These are phyloP conservation scores for Acromyrmex charruanus DNA, from an alignment of 1,140 invertebrate species.

Conservation along the genomic window DNA sequence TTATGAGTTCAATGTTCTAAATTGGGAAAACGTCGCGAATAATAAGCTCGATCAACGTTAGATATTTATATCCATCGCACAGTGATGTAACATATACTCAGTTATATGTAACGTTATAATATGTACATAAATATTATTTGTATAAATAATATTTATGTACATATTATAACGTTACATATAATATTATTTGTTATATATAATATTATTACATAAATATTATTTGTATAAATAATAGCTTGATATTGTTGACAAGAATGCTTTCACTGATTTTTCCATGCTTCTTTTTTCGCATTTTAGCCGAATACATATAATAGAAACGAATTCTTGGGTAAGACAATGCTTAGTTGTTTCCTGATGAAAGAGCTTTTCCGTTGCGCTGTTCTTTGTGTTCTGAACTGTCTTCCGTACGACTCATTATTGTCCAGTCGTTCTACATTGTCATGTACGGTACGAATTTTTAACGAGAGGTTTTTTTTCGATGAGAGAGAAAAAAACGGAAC, in stretches of 20 bases:
- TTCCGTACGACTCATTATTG: conserved; percentile 46
- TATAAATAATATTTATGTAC: background rate
- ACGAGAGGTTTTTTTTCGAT: background rate
- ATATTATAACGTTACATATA: no score
- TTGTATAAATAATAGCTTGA: background rate
- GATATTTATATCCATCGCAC: background rate
- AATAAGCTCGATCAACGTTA: conserved; percentile 11
- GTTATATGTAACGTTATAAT: background rate
- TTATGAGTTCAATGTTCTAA: background rate
- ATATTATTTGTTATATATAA: no score
- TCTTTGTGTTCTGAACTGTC: conserved; percentile 43
- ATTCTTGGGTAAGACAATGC: conserved; percentile 32
- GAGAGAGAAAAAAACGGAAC: background rate
- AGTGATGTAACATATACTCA: background rate
- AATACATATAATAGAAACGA: conserved; percentile 23
- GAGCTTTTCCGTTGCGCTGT: conserved; percentile 37
- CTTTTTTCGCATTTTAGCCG: conserved; percentile 1
- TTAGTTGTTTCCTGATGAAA: conserved; percentile 42
- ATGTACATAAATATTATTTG: background rate
- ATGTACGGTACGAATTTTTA: background rate
- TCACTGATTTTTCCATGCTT: background rate
- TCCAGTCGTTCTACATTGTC: background rate
- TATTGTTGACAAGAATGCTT: conserved; percentile 15
- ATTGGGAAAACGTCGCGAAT: conserved; percentile 10
- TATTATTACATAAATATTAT: no score